Evolutionary conservation across 2,113 vertebrate genomes (phyloP).

Genomic region (Gavia stellata): DNA sequence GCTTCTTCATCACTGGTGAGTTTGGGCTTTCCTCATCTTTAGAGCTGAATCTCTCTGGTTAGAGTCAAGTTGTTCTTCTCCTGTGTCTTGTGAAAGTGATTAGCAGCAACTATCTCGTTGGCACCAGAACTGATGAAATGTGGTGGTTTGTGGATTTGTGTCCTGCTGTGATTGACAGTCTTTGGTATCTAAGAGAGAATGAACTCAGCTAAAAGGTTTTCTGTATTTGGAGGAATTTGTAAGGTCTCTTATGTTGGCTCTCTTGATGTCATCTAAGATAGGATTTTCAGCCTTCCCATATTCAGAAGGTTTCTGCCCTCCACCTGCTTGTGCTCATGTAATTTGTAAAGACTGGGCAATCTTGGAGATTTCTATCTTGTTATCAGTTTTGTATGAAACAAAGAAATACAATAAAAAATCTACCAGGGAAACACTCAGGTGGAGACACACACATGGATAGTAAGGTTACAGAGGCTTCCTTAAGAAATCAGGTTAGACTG

Average conservation of each 20-base stretch:
- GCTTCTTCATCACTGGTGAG: not conserved
- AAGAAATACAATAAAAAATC: not conserved
- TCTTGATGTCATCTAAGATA: not conserved
- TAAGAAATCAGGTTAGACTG: not conserved
- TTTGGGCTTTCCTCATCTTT: not conserved
- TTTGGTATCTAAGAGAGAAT: not conserved
- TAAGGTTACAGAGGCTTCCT: not conserved
- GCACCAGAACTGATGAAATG: not conserved
- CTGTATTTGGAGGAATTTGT: not conserved
- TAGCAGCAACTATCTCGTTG: accelerated
- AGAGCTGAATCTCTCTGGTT: not conserved
- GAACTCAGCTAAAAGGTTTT: not conserved
- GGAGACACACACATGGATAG: not conserved
- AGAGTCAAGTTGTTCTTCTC: not conserved
- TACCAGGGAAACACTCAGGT: not conserved
- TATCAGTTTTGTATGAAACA: not conserved
- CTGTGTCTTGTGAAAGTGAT: not conserved
- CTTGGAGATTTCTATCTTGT: not conserved
- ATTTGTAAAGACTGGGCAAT: not conserved
- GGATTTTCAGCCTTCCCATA: not conserved
- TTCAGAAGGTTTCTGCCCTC: not conserved
- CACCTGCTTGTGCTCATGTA: not conserved
- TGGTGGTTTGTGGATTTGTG: not conserved
- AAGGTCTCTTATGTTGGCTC: not conserved
- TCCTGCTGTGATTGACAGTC: not conserved